Base-by-base conservation (phyloP, 2,888 invertebrate genomes). In the Lepeophtheirus nordmannii region DNA sequence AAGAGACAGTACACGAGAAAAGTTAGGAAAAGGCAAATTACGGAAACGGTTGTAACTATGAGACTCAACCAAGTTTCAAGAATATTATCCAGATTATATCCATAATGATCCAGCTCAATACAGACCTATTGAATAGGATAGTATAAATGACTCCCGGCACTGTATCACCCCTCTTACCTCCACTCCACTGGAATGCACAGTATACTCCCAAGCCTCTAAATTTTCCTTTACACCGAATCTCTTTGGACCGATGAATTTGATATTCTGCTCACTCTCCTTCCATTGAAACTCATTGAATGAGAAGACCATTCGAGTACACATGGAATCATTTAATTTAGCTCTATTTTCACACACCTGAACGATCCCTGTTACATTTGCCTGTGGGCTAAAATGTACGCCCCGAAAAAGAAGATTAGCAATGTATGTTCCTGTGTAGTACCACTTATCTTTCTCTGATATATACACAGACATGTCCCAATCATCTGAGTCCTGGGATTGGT, bases 1-100 rank as follows among this genome's bases (percentile, higher is more conserved):
- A 76, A 75, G 9, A 74, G 60, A 7, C 67, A 46, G 67, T 76
- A 76, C 1, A 75, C 75, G 0, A 74, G 57, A 14, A 76, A 67
- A 0, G 75, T 75, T 1, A 71, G 59, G 3, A 71, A 62, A 67
- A 75, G 70, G 1, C 73, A 73, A 17, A 71, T 63, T 2, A 75
- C 69, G 22, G 75, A 75, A 0, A 75, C 67, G 59, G 68, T 68
- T 10, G 67, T 67, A 23, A 71, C 61, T 20, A 69, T 40, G 12
- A 68, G 68, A 37, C 67, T 70, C 12, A 71, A 39, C 17, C 66
- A 67, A n/a, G 70, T 69, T 65, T 71, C 69, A 7, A 67, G 46
- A 38, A 40, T 9, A 41, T 67, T 14, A 23, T 46, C 53, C 53
- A 46, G 8, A 14, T 8, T 8, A 46, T 5, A 46, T n/a, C 17